phyloP scores from a whole-genome alignment of 2,113 vertebrate species.

The Atrichornis clamosus region DNA sequence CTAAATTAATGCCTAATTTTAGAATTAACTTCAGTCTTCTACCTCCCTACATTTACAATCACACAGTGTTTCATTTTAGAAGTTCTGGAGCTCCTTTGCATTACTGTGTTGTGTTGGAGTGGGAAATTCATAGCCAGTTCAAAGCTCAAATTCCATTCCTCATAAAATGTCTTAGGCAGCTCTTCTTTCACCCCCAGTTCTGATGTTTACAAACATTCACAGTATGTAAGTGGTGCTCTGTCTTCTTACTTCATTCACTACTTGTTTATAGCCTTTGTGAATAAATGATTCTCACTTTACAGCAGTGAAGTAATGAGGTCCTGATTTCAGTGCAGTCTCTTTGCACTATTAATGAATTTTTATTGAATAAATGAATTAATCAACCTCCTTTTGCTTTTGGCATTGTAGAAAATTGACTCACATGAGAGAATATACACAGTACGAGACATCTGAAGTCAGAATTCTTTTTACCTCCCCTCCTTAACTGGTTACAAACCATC shows the following conservation, averaged over 20 bases:
- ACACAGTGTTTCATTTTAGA: not conserved
- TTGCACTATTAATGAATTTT: not conserved
- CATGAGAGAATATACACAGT: not conserved
- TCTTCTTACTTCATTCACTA: not conserved
- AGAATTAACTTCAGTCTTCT: not conserved
- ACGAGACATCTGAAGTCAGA: not conserved
- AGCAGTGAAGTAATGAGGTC: not conserved
- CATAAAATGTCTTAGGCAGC: not conserved
- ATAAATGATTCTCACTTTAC: not conserved
- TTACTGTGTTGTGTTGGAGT: not conserved
- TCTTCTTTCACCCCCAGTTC: not conserved
- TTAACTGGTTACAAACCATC: not conserved
- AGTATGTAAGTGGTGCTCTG: not conserved
- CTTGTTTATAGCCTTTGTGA: not conserved
- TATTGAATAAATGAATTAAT: not conserved
- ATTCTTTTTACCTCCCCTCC: not conserved
- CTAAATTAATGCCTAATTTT: not conserved
- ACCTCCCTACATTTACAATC: not conserved
- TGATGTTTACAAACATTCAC: not conserved
- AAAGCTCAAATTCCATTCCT: not conserved
- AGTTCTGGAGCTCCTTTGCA: not conserved
- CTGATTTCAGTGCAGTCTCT: not conserved
- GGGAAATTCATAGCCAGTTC: not conserved
- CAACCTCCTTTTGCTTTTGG: not conserved
- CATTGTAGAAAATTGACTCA: not conserved